These are phyloP conservation scores for Timandra comae DNA, from an alignment of 2,888 invertebrate genomes.

Conservation along the genomic window DNA sequence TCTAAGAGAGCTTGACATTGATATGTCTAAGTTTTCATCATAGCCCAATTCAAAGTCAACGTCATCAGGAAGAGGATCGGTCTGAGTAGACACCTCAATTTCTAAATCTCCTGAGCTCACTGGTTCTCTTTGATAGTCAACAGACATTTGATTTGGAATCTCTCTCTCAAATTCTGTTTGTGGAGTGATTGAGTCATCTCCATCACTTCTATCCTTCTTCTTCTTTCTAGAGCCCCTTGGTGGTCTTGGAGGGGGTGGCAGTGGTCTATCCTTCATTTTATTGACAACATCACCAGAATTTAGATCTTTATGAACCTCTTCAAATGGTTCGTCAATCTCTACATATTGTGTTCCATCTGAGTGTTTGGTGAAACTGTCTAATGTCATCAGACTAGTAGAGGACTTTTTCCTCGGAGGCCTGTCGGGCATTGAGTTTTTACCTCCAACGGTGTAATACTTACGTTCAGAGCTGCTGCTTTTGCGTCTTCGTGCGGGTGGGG, in stretches of 20 bases:
- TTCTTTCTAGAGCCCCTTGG: slow-evolving; percentile 78
- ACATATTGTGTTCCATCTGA: slow-evolving; percentile 77
- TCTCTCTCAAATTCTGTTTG: too few relatives aligned
- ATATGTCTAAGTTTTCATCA: slow-evolving; percentile 64
- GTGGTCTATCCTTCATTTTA: slow-evolving; percentile 89
- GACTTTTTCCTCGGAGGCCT: slow-evolving; percentile 80
- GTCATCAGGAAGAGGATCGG: slow-evolving; percentile 89
- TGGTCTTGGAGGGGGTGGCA: slow-evolving; percentile 91
- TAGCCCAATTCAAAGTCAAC: slow-evolving; percentile 79
- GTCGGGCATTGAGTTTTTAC: slow-evolving; percentile 72
- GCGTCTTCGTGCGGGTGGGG: slow-evolving; percentile 60
- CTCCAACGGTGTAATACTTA: slow-evolving; percentile 82
- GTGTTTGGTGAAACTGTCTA: slow-evolving; percentile 69
- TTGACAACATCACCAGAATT: slow-evolving; percentile 85
- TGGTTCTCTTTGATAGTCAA: slow-evolving; percentile 26
- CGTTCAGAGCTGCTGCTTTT: slow-evolving; percentile 72
- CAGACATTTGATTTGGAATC: slow-evolving; percentile 24
- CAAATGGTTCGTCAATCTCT: slow-evolving; percentile 78
- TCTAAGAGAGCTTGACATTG: slow-evolving; percentile 64
- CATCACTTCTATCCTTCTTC: slow-evolving; percentile 41
- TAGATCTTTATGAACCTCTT: slow-evolving; percentile 78
- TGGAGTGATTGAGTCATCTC: slow-evolving; percentile 24
- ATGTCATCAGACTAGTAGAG: slow-evolving; percentile 69
- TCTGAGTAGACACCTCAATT: slow-evolving; percentile 88
- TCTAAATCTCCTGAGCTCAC: slow-evolving; percentile 65